Evolutionary conservation across 2,113 vertebrate genomes (phyloP).

Genomic region (Peromyscus leucopus): DNA sequence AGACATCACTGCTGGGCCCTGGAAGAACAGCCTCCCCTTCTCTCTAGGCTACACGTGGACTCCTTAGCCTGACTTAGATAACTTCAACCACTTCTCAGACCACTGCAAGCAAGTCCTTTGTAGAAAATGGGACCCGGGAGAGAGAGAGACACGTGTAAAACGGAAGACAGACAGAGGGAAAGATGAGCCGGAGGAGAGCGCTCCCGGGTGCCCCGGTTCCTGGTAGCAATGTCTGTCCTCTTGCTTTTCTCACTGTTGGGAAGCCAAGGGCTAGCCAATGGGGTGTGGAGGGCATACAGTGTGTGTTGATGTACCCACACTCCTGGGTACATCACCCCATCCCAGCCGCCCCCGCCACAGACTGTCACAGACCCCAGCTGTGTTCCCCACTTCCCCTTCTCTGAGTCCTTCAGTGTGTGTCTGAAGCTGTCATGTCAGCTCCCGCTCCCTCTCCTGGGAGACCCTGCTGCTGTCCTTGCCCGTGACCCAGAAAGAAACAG

Average conservation of each 20-base stretch:
- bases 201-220: not conserved
- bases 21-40: not conserved
- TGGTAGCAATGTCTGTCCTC: not conserved
- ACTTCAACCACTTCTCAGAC: not conserved
- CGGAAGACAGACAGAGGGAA: not conserved
- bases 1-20: not conserved
- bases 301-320: not conserved
- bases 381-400: not conserved
- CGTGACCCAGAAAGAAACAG: conserved; percentile 55
- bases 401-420: conserved; percentile 8
- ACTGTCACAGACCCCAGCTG: not conserved
- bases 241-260: not conserved
- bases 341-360: not conserved
- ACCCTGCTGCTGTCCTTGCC: not conserved
- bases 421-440: not conserved
- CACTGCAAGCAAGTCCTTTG: conserved; percentile 11
- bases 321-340: not conserved
- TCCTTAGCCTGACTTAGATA: not conserved
- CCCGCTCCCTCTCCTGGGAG: not conserved
- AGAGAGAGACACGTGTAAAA: conserved; percentile 19
- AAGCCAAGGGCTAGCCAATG: not conserved
- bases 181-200: not conserved
- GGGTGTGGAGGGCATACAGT: not conserved
- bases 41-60: not conserved
- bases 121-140: not conserved